Evolutionary conservation across 2,888 invertebrate genomes (phyloP).

Genomic region (Siphlonurus alternatus): DNA sequence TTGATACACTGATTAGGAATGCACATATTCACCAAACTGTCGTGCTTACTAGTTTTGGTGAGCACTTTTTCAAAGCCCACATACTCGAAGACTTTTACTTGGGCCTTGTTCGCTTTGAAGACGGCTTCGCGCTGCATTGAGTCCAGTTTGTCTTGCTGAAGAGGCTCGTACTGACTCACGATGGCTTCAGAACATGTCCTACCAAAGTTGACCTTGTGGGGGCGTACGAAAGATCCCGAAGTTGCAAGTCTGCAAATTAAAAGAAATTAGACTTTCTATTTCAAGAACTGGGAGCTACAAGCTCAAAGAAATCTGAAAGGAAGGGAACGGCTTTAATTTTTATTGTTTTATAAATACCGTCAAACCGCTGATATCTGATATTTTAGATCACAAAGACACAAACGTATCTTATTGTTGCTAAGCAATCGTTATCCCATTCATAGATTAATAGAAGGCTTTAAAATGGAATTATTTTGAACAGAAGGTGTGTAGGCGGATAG

Average conservation of each 20-base stretch:
- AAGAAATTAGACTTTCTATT: neutral
- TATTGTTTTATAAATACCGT: too few species aligned
- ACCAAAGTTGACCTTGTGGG: conserved; percentile 58
- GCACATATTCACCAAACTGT: conserved; percentile 46
- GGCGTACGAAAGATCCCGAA: conserved; percentile 78
- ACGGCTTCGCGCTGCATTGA: conserved; percentile 31
- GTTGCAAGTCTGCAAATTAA: conserved; percentile 40
- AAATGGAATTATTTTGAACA: too few species aligned
- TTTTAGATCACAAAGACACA: too few species aligned
- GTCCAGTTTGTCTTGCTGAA: conserved; percentile 27
- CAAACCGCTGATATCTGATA: too few species aligned
- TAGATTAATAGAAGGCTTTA: too few species aligned
- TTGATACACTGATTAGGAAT: conserved; percentile 46
- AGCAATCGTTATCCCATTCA: too few species aligned
- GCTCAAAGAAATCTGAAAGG: too few species aligned
- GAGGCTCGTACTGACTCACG: conserved; percentile 24
- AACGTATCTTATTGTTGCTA: too few species aligned
- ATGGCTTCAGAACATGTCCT: conserved; percentile 60
- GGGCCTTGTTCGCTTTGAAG: conserved; percentile 59
- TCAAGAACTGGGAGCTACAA: neutral
- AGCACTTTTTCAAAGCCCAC: conserved; percentile 80
- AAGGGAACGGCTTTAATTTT: too few species aligned
- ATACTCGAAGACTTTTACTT: conserved; percentile 55
- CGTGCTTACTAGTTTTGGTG: conserved; percentile 44
- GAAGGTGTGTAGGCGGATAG: too few species aligned